Evolutionary conservation across 1,140 invertebrate genomes (phyloP).

Genomic region (Drosophila micromelanica): DNA sequence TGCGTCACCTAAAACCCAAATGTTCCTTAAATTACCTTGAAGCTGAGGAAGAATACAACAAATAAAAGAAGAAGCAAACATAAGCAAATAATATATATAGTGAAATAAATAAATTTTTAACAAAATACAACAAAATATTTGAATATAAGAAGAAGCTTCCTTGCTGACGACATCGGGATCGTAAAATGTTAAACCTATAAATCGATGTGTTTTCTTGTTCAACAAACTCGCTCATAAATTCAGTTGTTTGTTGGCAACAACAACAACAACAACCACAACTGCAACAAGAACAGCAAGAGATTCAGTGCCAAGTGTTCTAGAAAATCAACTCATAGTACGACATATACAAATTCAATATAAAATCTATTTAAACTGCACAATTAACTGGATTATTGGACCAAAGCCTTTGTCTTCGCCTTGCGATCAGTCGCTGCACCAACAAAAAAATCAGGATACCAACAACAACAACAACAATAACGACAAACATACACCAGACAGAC

Average conservation of each 20-base stretch:
- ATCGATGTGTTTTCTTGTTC: slow-evolving; percentile 27
- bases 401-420: slow-evolving; percentile 32
- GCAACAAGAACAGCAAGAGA: slow-evolving; percentile 5
- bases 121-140: slow-evolving; percentile 4
- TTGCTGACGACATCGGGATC: slow-evolving; percentile 21
- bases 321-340: slow-evolving; percentile 3
- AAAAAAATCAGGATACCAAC: slow-evolving; percentile 26
- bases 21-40: slow-evolving; percentile 80
- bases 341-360: background rate
- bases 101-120: slow-evolving; percentile 44
- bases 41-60: slow-evolving; percentile 47
- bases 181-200: slow-evolving; percentile 39
- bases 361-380: background rate
- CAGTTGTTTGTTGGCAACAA: slow-evolving; percentile 10
- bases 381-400: slow-evolving; percentile 48
- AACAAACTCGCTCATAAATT: slow-evolving; percentile 32
- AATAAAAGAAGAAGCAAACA: slow-evolving; percentile 25
- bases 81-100: slow-evolving; percentile 28
- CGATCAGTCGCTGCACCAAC: slow-evolving; percentile 2
- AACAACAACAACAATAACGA: slow-evolving; percentile 10
- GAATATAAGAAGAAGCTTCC: slow-evolving; percentile 15
- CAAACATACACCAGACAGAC: slow-evolving; percentile 65
- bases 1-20: slow-evolving; percentile 66
- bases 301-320: slow-evolving; percentile 25
- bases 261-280: too few relatives aligned